Conservation (phyloP, 2,888 invertebrate species). For the Pyrocoelia pectoralis region DNA sequence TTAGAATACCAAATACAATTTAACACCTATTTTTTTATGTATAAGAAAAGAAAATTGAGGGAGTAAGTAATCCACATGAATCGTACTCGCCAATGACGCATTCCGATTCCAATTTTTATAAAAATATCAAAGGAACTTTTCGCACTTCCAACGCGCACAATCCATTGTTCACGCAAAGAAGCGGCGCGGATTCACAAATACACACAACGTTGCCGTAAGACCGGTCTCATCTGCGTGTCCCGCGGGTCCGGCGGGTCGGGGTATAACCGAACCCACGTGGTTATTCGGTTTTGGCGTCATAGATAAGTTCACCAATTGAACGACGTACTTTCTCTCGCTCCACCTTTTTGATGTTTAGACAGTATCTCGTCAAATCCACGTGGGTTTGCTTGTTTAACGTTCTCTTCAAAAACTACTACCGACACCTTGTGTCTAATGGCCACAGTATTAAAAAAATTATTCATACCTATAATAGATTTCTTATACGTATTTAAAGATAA, state of each 20-base stretch:
- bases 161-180: constrained; percentile 49
- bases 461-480: too few species aligned
- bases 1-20: constrained; percentile 17
- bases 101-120: constrained; percentile 41
- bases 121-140: constrained; percentile 42
- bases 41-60: constrained; percentile 32
- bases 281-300: constrained; percentile 53
- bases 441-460: too few species aligned
- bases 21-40: constrained; percentile 17
- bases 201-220: constrained; percentile 44
- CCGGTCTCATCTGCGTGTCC: constrained; percentile 50
- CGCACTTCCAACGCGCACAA: constrained; percentile 50
- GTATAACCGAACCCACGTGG: constrained; percentile 54
- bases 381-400: constrained; percentile 39
- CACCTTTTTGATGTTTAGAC: constrained; percentile 45
- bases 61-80: constrained; percentile 33
- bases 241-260: constrained; percentile 48
- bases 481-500: too few species aligned
- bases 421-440: neutral
- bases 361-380: constrained; percentile 54
- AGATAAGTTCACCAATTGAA: constrained; percentile 41
- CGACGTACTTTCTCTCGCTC: constrained; percentile 30
- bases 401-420: neutral
- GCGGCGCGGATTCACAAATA: constrained; percentile 42
- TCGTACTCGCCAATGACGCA: constrained; percentile 40